phyloP scores from a whole-genome alignment of 2,113 vertebrate species.

The Collichthys lucidus region DNA sequence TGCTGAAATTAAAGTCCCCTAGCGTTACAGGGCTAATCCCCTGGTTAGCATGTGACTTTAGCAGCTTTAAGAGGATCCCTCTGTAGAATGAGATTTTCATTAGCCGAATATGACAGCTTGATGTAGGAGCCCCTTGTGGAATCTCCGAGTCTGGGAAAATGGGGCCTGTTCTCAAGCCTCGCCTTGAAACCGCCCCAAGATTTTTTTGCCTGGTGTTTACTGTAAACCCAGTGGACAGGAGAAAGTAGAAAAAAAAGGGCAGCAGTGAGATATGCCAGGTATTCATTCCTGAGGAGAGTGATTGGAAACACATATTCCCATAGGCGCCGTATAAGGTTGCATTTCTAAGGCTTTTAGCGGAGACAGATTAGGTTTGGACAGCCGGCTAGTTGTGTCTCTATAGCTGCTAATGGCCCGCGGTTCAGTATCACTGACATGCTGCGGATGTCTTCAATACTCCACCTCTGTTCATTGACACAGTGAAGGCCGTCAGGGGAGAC shows the following conservation, averaged over 20 bases:
- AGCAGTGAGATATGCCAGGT: constrained; percentile 58
- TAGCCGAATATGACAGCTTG: constrained; percentile 72
- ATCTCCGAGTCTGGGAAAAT: constrained; percentile 67
- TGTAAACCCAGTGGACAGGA: constrained; percentile 67
- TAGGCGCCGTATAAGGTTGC: constrained; percentile 67
- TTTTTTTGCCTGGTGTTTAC: constrained; percentile 66
- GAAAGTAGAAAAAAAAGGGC: constrained; percentile 18
- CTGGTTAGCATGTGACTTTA: constrained; percentile 76
- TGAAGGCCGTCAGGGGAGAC: constrained; percentile 18
- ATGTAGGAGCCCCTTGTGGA: constrained; percentile 71
- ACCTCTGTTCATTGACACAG: constrained; percentile 69
- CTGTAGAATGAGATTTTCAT: constrained; percentile 76
- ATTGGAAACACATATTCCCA: constrained; percentile 72
- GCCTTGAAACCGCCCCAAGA: constrained; percentile 40
- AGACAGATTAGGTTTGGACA: constrained; percentile 62
- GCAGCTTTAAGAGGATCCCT: constrained; percentile 73
- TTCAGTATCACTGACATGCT: constrained; percentile 72
- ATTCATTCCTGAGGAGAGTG: constrained; percentile 63
- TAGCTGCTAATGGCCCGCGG: constrained; percentile 68
- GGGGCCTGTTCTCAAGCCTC: constrained; percentile 46
- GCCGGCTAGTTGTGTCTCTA: constrained; percentile 46
- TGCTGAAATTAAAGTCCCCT: constrained; percentile 76
- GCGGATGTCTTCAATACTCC: constrained; percentile 75
- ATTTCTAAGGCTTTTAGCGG: constrained; percentile 64
- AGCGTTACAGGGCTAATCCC: constrained; percentile 72